Evolutionary conservation across 2,797 vertebrate species (phyloP).

Genomic region (Sternarchorhynchus goeldii): DNA sequence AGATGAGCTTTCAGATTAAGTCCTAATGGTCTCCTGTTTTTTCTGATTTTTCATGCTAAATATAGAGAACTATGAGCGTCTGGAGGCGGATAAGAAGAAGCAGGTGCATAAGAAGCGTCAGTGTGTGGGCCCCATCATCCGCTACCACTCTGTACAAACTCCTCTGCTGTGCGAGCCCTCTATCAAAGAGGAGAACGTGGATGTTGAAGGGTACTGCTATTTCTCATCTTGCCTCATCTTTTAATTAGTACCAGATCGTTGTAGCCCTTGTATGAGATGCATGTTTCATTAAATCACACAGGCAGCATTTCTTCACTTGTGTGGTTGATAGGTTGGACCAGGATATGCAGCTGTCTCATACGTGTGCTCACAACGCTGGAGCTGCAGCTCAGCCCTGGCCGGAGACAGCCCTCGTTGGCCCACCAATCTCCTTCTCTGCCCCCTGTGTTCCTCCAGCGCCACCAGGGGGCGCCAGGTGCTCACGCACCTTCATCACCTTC

Average conservation of each 20-base stretch:
- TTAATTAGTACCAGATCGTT: not conserved
- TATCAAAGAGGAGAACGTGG: conserved; percentile 91
- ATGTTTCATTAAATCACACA: not conserved
- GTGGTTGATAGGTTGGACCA: conserved; percentile 82
- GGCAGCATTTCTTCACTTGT: not conserved
- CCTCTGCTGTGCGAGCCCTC: conserved; percentile 81
- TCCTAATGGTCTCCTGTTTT: not conserved
- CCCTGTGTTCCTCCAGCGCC: conserved; percentile 57
- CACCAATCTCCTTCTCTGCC: conserved; percentile 28
- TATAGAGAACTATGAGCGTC: conserved; percentile 91
- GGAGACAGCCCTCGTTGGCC: conserved; percentile 13
- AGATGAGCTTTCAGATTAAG: not conserved
- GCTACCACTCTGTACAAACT: conserved; percentile 91
- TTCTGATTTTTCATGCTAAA: not conserved
- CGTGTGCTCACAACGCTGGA: conserved; percentile 12
- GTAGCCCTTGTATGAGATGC: no score
- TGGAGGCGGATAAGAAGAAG: conserved; percentile 95
- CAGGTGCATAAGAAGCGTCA: conserved; percentile 91
- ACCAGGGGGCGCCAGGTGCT: conserved; percentile 73
- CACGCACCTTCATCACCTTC: conserved; percentile 91
- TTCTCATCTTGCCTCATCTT: not conserved
- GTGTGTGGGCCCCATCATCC: conserved; percentile 87
- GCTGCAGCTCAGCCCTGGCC: conserved; percentile 31
- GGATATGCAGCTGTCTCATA: conserved; percentile 69
- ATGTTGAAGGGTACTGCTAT: conserved; percentile 85